Percentiles rank a stretch among this genome's conserved stretches.
phyloP scores from a whole-genome alignment of 2,888 invertebrate species.

The Orthosia incerta region DNA sequence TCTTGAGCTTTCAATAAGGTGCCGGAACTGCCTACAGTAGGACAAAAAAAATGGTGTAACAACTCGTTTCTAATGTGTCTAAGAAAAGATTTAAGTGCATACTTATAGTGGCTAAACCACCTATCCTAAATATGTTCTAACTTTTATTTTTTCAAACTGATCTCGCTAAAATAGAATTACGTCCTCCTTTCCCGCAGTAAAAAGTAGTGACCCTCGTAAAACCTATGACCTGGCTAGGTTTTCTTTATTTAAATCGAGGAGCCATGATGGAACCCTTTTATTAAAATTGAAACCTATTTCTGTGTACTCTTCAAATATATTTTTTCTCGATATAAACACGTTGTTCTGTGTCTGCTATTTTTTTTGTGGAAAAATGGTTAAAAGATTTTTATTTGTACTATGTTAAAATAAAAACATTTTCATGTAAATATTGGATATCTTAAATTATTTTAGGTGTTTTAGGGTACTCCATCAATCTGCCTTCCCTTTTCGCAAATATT shows the following conservation, averaged over 20 bases:
- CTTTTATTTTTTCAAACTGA: neutral
- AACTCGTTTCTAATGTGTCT: neutral
- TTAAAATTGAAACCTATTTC: constrained; percentile 50
- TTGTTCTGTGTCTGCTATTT: constrained; percentile 8
- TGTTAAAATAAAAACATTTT: neutral
- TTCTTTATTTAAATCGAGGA: constrained; percentile 34
- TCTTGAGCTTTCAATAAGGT: too few relatives aligned
- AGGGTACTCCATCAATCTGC: too few relatives aligned
- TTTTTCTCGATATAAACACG: constrained; percentile 17
- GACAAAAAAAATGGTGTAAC: too few relatives aligned
- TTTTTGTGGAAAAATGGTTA: neutral
- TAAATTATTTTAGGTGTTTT: neutral
- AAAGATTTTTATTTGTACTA: neutral
- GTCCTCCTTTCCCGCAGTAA: neutral
- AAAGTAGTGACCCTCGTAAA: constrained; percentile 32
- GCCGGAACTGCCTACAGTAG: too few relatives aligned
- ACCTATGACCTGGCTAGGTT: constrained; percentile 18
- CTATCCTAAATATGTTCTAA: neutral
- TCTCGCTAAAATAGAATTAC: neutral
- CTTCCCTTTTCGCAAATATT: too few relatives aligned
- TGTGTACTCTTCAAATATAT: constrained; percentile 21
- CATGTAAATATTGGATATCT: neutral
- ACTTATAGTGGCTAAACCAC: neutral
- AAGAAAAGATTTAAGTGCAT: neutral
- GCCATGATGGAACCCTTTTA: constrained; percentile 41